A percentile compares a stretch with the other conserved stretches of the same genome.
Evolutionary conservation across 2,113 vertebrate species (phyloP).

Genomic region (Ailuropoda melanoleuca): DNA sequence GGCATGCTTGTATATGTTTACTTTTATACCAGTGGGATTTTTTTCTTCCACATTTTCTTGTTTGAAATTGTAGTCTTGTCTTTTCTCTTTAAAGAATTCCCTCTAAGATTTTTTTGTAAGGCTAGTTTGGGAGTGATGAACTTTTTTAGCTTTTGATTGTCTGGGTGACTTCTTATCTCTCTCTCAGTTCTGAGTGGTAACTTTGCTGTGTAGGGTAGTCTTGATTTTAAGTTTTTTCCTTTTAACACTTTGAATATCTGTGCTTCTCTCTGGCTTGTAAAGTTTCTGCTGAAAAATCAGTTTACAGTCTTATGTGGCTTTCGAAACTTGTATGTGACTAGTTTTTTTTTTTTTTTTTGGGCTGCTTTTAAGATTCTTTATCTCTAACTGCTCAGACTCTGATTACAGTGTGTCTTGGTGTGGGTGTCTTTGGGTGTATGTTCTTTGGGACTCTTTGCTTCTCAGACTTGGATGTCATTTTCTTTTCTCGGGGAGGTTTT

Average conservation of each 20-base stretch:
- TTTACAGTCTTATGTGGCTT: background rate
- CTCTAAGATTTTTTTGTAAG: background rate
- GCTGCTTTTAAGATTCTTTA: background rate
- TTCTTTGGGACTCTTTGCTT: background rate
- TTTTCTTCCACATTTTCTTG: background rate
- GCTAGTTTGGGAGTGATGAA: background rate
- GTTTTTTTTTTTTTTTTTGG: background rate
- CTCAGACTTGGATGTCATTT: background rate
- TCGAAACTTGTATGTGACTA: background rate
- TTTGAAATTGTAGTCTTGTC: background rate
- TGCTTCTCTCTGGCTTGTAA: background rate
- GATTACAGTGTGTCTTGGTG: background rate
- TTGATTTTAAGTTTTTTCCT: background rate
- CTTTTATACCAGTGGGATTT: background rate
- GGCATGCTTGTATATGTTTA: background rate
- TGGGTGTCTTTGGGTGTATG: background rate
- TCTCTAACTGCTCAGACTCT: background rate
- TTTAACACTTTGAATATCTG: background rate
- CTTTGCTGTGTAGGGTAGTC: background rate
- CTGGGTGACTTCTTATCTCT: background rate
- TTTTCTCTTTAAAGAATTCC: background rate
- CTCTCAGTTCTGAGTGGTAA: background rate
- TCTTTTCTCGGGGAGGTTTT: background rate
- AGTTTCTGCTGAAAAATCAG: background rate
- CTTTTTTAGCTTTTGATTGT: background rate